Evolutionary conservation across 2,888 invertebrate species (phyloP).

Genomic region (Spilosoma lubricipeda): DNA sequence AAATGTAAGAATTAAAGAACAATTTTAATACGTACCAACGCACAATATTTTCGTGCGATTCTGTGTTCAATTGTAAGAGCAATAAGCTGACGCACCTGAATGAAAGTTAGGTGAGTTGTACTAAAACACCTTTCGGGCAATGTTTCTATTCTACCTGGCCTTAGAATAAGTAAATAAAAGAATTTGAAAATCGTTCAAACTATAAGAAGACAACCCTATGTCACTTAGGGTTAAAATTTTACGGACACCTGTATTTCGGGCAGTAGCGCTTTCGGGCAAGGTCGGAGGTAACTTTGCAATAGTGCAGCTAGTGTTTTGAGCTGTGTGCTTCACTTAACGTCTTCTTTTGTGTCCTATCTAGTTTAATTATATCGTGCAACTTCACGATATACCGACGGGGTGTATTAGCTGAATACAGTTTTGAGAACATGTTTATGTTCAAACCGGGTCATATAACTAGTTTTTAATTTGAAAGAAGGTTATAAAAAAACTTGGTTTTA

Average conservation of each 20-base stretch:
- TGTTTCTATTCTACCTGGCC: background rate
- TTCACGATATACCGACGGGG: background rate
- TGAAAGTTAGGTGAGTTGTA: background rate
- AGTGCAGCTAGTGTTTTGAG: constrained; percentile 25
- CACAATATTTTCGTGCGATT: background rate
- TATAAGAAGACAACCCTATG: constrained; percentile 66
- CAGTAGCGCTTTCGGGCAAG: constrained; percentile 75
- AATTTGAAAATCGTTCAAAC: background rate
- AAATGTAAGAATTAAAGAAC: too few relatives aligned
- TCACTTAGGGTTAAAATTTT: constrained; percentile 64
- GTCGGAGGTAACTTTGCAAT: constrained; percentile 53
- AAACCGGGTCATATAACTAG: too few relatives aligned
- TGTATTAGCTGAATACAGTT: background rate
- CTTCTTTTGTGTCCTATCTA: constrained; percentile 39
- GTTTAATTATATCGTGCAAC: constrained; percentile 21
- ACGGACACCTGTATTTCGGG: constrained; percentile 72
- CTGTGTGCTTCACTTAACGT: constrained; percentile 4
- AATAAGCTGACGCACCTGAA: background rate
- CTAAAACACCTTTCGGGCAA: background rate
- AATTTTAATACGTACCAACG: background rate
- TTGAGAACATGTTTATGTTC: background rate
- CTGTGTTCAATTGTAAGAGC: background rate
- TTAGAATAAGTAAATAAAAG: background rate
- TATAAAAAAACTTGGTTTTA: too few relatives aligned
- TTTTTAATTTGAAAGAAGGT: too few relatives aligned